phyloP scores from a whole-genome alignment of 1,140 invertebrate species.

The Bacillus rossius region DNA sequence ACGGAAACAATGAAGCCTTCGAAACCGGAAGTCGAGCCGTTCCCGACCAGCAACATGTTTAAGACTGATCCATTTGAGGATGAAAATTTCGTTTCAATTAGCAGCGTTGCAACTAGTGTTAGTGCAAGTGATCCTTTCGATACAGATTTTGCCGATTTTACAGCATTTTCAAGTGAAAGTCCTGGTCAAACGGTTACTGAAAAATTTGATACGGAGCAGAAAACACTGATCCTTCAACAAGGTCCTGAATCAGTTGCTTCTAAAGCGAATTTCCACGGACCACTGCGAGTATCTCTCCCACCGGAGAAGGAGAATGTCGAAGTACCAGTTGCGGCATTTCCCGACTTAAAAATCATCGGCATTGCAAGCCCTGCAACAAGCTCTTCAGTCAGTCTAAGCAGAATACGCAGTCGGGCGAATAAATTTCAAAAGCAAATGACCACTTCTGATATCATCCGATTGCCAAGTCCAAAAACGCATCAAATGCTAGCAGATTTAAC shows the following conservation, averaged over 20 bases:
- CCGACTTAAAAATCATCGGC: too few species aligned
- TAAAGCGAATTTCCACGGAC: slow-evolving; percentile 44
- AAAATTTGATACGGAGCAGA: not conserved
- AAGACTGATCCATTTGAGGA: slow-evolving; percentile 58
- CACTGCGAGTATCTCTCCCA: slow-evolving; percentile 59
- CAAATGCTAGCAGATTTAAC: slow-evolving; percentile 5
- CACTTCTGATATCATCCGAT: slow-evolving; percentile 2
- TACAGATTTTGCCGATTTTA: slow-evolving; percentile 43
- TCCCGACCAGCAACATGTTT: slow-evolving; percentile 64
- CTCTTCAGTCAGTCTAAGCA: not conserved
- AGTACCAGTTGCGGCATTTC: not conserved
- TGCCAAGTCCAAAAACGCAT: slow-evolving; percentile 14
- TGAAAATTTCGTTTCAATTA: slow-evolving; percentile 35
- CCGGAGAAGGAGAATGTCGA: slow-evolving; percentile 43
- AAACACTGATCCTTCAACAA: slow-evolving; percentile 13
- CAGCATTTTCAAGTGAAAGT: slow-evolving; percentile 9
- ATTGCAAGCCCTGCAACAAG: not conserved
- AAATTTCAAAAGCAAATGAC: slow-evolving; percentile 10
- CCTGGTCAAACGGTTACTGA: not conserved
- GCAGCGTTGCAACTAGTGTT: slow-evolving; percentile 27
- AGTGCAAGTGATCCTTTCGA: slow-evolving; percentile 54
- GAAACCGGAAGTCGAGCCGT: slow-evolving; percentile 49
- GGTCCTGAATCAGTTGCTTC: slow-evolving; percentile 16
- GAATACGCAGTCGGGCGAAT: not conserved
- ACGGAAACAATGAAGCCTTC: not conserved